phyloP scores from a whole-genome alignment of 1,140 invertebrate genomes.

The Paramacrobiotus metropolitanus region DNA sequence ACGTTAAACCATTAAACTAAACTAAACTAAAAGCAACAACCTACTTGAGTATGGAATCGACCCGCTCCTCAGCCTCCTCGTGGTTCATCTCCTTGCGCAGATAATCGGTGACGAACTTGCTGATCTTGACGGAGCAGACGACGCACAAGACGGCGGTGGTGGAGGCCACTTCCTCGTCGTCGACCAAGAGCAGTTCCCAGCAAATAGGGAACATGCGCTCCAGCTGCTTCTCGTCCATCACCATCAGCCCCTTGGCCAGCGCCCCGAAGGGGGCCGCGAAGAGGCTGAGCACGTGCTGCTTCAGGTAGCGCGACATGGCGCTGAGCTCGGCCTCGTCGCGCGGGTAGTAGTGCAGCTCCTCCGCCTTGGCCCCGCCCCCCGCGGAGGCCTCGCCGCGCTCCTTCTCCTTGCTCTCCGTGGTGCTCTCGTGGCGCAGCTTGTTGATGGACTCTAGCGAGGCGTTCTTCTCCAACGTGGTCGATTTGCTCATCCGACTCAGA shows the following conservation, averaged over 20 bases:
- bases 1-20: too few species aligned
- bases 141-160: constrained; percentile 22
- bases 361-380: not conserved
- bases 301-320: not conserved
- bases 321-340: not conserved
- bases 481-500: not conserved
- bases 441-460: constrained; percentile 16
- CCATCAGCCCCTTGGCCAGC: constrained; percentile 69
- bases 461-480: constrained; percentile 11
- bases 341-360: not conserved
- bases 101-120: constrained; percentile 32
- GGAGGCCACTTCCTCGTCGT: constrained; percentile 29
- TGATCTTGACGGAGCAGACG: not conserved
- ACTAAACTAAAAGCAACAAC: constrained; percentile 9
- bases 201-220: constrained; percentile 61
- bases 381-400: not conserved
- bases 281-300: constrained; percentile 44
- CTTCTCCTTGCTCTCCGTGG: too few species aligned
- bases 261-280: constrained; percentile 71
- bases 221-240: constrained; percentile 64
- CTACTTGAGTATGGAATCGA: constrained; percentile 53
- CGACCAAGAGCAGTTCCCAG: constrained; percentile 75
- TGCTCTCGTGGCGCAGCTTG: constrained; percentile 6
- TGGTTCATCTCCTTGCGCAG: constrained; percentile 65
- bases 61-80: constrained; percentile 44